Evolutionary conservation across 1,140 invertebrate species (phyloP).

Genomic region (Teleogryllus occipitalis): DNA sequence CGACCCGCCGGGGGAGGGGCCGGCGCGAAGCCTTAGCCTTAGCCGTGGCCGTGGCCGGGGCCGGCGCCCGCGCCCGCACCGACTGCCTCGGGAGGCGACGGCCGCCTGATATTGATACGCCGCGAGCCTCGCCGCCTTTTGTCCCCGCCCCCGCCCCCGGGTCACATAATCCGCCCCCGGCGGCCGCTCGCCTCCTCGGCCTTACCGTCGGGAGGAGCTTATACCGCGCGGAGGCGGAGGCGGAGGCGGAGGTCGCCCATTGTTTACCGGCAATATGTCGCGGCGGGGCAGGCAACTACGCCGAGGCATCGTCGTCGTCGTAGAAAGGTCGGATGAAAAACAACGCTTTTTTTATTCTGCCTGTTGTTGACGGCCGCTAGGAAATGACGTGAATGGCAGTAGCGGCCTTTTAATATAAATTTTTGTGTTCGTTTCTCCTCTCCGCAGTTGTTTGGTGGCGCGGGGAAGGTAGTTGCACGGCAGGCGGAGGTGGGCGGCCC

Average conservation of each 20-base stretch:
- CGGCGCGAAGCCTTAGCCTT: too few species aligned
- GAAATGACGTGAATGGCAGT: not conserved
- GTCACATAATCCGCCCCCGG: not conserved
- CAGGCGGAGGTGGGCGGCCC: not conserved
- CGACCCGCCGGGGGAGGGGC: too few species aligned
- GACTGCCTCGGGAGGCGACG: too few species aligned
- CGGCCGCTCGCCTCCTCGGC: too few species aligned
- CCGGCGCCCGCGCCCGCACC: too few species aligned
- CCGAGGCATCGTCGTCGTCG: not conserved
- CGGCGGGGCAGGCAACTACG: not conserved
- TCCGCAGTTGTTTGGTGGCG: not conserved
- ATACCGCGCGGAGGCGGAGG: too few species aligned
- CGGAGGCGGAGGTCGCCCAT: not conserved
- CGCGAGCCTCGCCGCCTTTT: too few species aligned
- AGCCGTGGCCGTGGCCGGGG: too few species aligned
- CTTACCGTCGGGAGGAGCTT: too few species aligned
- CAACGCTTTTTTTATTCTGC: not conserved
- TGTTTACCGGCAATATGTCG: slow-evolving; percentile 3
- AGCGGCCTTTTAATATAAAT: not conserved
- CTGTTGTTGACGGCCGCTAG: not conserved
- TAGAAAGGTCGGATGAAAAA: not conserved
- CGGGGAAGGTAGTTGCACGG: not conserved
- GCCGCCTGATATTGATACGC: too few species aligned
- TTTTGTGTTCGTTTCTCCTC: not conserved
- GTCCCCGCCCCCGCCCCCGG: too few species aligned